Conservation (phyloP, 2,113 vertebrate species). For the Tragulus kanchil region DNA sequence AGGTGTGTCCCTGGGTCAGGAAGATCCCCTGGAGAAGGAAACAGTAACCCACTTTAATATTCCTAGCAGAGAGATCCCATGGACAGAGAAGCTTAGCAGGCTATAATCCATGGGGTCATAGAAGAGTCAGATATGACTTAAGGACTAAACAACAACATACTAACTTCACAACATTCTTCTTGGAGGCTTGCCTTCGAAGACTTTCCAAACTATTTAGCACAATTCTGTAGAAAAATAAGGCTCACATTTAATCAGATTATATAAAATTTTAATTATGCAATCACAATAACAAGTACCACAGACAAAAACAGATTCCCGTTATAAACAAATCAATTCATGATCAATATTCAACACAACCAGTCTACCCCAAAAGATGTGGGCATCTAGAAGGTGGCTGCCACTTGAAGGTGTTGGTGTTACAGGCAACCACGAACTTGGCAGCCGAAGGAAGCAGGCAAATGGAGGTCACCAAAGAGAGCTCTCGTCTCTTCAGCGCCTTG, state of each 20-base stretch:
- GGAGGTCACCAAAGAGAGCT: not conserved
- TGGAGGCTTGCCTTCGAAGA: not conserved
- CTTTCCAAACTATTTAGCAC: slow-evolving; percentile 18
- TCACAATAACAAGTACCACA: slow-evolving; percentile 17
- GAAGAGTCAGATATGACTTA: no score
- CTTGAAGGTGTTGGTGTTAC: fast-evolving
- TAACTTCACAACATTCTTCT: not conserved
- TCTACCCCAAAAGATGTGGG: not conserved
- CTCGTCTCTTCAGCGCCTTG: no score
- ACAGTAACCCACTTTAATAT: no score
- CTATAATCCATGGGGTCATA: no score
- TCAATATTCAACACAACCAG: not conserved
- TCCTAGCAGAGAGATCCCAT: no score
- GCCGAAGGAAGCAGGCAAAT: not conserved
- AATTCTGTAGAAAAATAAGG: slow-evolving; percentile 37
- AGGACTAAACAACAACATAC: no score
- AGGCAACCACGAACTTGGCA: not conserved
- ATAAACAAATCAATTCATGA: not conserved
- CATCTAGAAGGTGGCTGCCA: not conserved
- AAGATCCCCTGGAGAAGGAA: no score
- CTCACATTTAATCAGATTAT: not conserved
- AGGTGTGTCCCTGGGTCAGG: no score
- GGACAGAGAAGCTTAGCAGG: no score
- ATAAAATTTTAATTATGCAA: slow-evolving; percentile 39
- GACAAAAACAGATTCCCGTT: slow-evolving; percentile 41